Evolutionary conservation across 2,888 invertebrate species (phyloP), one percentile per base, ranked within the genome.

Genomic region (Euclidia mi): DNA sequence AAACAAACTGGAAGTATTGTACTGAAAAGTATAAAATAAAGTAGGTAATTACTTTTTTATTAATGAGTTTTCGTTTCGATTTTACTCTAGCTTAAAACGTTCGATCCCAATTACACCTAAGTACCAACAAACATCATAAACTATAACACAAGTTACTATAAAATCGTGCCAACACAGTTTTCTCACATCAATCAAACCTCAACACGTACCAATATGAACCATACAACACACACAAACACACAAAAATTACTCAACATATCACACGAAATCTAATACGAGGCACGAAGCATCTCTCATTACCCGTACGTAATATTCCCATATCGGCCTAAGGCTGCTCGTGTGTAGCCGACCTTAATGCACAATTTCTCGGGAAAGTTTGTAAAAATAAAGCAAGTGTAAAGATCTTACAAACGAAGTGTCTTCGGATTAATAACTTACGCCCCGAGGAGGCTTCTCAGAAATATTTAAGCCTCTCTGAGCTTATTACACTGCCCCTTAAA

Each of bases 321-420:
- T 44, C 50, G 69, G 74, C 76, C 41, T 15, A 9, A 56, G 82
- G 81, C 72, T 58, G 71, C 74, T 25, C 20, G 69, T 76, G 70
- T 69, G 56, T 37, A 68, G 35, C 62, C 63, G 45, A 58, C 65
- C 60, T 65, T 79, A 79, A 76, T 64, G 61, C 49, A 73, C 66
- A 57, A 71, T 62, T 68, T 66, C 71, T 66, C 80, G 71, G 66
- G 76, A 76, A 77, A 77, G 66, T 71, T 72, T 50, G 49, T 73
- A 70, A 78, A 77, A 76, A 64, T 55, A 47, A 76, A 68, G 58
- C 64, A 53, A 45, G 60, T 67, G 38, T 57, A 56, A 25, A 59
- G 53, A 58, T 57, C 45, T 53, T 52, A 53, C 63, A 51, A 59
- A 67, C 48, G 64, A 64, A 64, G 48, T 55, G 12, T 45, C 44